A percentile compares a stretch with the other conserved stretches of the same genome.
Conservation (phyloP, 2,113 vertebrate genomes). For the Sialia sialis region DNA sequence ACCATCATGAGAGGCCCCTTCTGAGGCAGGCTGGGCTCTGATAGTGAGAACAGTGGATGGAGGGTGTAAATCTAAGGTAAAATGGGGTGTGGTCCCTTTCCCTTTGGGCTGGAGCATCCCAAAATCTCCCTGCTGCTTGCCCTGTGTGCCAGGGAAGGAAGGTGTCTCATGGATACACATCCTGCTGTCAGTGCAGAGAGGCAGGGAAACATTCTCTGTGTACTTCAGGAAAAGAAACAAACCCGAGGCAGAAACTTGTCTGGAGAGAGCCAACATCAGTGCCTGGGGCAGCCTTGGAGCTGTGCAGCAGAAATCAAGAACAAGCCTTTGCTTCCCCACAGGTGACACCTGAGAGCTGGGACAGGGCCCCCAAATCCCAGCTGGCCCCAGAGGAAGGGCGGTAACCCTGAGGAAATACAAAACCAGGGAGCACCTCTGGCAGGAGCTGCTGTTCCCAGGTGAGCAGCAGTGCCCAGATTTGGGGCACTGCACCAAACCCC, state of each 20-base stretch:
- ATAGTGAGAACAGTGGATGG: not conserved
- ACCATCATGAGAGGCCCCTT: not conserved
- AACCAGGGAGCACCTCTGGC: not conserved
- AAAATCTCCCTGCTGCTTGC: rapidly evolving
- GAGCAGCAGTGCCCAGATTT: not conserved
- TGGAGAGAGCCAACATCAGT: not conserved
- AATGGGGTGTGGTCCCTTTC: not conserved
- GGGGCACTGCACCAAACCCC: too few relatives aligned
- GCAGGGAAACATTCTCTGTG: not conserved
- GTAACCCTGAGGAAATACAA: not conserved
- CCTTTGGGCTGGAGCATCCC: not conserved
- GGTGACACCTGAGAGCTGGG: not conserved
- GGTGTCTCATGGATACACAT: not conserved
- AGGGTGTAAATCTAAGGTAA: not conserved
- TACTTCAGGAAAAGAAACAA: not conserved
- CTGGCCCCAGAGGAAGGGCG: not conserved
- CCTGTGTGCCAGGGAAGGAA: not conserved
- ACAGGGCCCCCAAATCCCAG: not conserved
- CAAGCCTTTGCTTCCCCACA: not conserved
- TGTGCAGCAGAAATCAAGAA: not conserved
- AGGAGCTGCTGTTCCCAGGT: not conserved
- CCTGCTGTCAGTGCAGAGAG: not conserved
- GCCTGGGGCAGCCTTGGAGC: not conserved
- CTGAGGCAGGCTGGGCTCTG: not conserved
- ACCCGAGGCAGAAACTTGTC: not conserved